These are phyloP conservation scores for Sycophila texana DNA, from an alignment of 2,888 invertebrate species.

Conservation along the genomic window DNA sequence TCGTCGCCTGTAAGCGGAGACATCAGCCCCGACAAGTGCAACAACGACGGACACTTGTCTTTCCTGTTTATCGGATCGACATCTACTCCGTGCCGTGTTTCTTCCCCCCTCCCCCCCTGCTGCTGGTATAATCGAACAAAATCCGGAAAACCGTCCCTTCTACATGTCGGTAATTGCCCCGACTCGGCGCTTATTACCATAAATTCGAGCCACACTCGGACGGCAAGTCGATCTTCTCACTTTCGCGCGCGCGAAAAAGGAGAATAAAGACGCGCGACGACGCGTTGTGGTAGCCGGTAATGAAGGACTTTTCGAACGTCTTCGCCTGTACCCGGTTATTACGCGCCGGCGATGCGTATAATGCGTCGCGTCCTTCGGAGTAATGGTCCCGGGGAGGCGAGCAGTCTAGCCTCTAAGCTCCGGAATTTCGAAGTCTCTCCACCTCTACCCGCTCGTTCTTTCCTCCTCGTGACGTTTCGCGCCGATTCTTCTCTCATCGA, in stretches of 20 bases:
- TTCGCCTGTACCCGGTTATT: constrained; percentile 33
- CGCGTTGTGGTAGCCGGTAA: constrained; percentile 1
- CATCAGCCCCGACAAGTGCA: constrained; percentile 28
- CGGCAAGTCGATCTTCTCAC: background rate
- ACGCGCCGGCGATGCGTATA: constrained; percentile 6
- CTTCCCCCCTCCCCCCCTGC: constrained; percentile 13
- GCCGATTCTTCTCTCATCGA: too few species aligned
- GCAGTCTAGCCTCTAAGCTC: background rate
- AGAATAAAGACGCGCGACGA: background rate
- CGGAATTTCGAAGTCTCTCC: background rate
- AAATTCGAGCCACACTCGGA: constrained; percentile 59
- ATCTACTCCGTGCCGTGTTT: background rate
- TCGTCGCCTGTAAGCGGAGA: background rate
- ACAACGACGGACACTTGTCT: constrained; percentile 32
- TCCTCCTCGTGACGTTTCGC: too few species aligned
- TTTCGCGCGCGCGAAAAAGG: constrained; percentile 12
- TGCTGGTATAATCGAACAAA: background rate
- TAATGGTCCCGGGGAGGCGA: constrained; percentile 15
- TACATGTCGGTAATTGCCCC: constrained; percentile 24
- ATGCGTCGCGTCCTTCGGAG: constrained; percentile 35
- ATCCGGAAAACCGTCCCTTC: too few species aligned
- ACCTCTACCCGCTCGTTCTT: too few species aligned
- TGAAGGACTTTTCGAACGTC: constrained; percentile 28
- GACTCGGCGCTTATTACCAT: constrained; percentile 60
- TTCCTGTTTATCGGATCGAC: constrained; percentile 45